These are phyloP conservation scores for Didymodactylos carnosus DNA, from an alignment of 2,888 invertebrate genomes.

Conservation along the genomic window DNA sequence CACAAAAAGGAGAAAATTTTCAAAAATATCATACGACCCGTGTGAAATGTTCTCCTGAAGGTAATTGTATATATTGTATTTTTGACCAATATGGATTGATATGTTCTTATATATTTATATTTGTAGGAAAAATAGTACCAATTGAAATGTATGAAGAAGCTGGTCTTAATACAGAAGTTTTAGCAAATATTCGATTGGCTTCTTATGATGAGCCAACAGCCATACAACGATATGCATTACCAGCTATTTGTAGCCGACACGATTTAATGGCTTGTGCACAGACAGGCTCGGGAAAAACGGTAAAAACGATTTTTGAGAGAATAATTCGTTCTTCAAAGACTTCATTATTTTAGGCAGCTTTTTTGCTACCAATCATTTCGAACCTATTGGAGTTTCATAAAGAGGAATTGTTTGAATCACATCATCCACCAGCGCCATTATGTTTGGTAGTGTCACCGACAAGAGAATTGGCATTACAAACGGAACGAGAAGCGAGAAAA, in stretches of 20 bases:
- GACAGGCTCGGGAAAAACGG: neutral
- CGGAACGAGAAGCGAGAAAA: constrained; percentile 6
- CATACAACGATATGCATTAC: constrained; percentile 6
- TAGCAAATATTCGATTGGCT: constrained; percentile 5
- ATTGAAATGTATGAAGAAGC: constrained; percentile 5
- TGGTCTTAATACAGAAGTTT: neutral
- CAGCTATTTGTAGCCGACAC: neutral
- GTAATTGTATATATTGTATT: neutral
- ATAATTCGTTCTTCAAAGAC: neutral
- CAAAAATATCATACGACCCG: neutral
- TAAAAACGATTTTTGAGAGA: no score
- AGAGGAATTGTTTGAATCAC: neutral
- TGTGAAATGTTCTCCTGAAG: neutral
- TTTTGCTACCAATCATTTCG: constrained; percentile 7
- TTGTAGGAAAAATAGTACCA: neutral
- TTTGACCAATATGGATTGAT: neutral
- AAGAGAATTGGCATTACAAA: constrained; percentile 12
- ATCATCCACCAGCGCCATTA: constrained; percentile 2
- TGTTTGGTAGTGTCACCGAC: constrained; percentile 10
- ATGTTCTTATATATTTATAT: neutral
- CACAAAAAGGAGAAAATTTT: neutral
- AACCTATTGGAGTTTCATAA: constrained; percentile 5
- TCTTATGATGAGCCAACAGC: constrained; percentile 9
- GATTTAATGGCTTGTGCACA: constrained; percentile 7
- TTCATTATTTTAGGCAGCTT: constrained; percentile 7